phyloP scores from a whole-genome alignment of 2,888 invertebrate species.

The Drosophila atripex region DNA sequence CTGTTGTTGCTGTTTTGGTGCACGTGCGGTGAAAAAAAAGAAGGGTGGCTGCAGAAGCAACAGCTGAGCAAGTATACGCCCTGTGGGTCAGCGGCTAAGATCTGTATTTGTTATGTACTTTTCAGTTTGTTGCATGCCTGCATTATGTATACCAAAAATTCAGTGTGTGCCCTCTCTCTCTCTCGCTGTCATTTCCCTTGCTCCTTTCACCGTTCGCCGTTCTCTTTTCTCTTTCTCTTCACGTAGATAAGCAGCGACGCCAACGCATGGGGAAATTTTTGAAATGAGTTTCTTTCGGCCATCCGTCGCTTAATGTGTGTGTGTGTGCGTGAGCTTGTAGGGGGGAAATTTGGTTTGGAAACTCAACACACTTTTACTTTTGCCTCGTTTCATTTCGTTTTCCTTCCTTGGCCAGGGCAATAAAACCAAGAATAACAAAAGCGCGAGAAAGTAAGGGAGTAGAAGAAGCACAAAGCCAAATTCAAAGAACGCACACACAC shows the following conservation, averaged over 20 bases:
- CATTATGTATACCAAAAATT: slow-evolving; percentile 69
- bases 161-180: slow-evolving; percentile 22
- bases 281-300: slow-evolving; percentile 54
- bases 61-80: slow-evolving; percentile 46
- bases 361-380: slow-evolving; percentile 79
- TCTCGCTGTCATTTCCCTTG: slow-evolving; percentile 6
- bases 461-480: slow-evolving; percentile 34
- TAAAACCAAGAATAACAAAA: slow-evolving; percentile 54
- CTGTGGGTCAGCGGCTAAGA: slow-evolving; percentile 34
- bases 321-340: slow-evolving; percentile 24
- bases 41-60: slow-evolving; percentile 36
- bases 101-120: slow-evolving; percentile 25
- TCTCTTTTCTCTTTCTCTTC: slow-evolving; percentile 20
- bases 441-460: slow-evolving; percentile 25
- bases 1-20: slow-evolving; percentile 34
- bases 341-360: slow-evolving; percentile 63
- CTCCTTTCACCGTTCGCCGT: neutral
- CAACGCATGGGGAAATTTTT: slow-evolving; percentile 71
- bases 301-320: neutral
- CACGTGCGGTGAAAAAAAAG: slow-evolving; percentile 19
- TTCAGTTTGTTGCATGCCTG: slow-evolving; percentile 43
- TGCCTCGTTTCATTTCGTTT: slow-evolving; percentile 36
- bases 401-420: slow-evolving; percentile 39
- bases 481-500: slow-evolving; percentile 49
- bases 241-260: slow-evolving; percentile 43